phyloP scores from a whole-genome alignment of 2,113 vertebrate genomes.

The Trichomycterus rosablanca region DNA sequence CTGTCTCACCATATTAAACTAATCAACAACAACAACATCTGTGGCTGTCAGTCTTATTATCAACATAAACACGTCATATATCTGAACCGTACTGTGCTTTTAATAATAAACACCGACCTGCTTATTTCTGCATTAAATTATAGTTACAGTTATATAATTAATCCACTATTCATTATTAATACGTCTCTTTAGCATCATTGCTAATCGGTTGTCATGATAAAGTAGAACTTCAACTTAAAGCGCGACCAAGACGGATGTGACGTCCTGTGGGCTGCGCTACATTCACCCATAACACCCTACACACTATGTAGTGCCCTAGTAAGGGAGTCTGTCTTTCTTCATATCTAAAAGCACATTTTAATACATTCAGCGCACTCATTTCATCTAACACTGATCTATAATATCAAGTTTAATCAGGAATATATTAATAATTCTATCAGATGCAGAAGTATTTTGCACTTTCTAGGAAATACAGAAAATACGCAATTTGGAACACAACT shows the following conservation, averaged over 20 bases:
- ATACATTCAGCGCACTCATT: too few relatives aligned
- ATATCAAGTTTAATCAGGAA: too few relatives aligned
- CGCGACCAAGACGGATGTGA: conserved; percentile 28
- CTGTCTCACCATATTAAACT: too few relatives aligned
- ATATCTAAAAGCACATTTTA: background rate
- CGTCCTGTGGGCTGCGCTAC: background rate
- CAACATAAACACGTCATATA: background rate
- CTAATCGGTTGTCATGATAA: background rate
- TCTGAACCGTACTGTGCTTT: background rate
- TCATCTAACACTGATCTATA: too few relatives aligned
- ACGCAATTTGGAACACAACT: too few relatives aligned
- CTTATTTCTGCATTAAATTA: background rate
- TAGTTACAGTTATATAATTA: too few relatives aligned
- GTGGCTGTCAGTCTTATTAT: too few relatives aligned
- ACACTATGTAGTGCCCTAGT: background rate
- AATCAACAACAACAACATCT: too few relatives aligned
- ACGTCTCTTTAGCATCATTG: background rate
- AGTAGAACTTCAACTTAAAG: conserved; percentile 3
- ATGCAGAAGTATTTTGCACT: too few relatives aligned
- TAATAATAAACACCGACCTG: background rate
- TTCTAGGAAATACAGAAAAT: too few relatives aligned
- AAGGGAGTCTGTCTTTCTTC: background rate
- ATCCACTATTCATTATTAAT: too few relatives aligned
- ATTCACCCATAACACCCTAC: background rate
- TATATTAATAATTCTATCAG: too few relatives aligned